These are phyloP conservation scores for Trachelus stipa DNA, from an alignment of 2,888 invertebrate genomes.

Conservation along the genomic window DNA sequence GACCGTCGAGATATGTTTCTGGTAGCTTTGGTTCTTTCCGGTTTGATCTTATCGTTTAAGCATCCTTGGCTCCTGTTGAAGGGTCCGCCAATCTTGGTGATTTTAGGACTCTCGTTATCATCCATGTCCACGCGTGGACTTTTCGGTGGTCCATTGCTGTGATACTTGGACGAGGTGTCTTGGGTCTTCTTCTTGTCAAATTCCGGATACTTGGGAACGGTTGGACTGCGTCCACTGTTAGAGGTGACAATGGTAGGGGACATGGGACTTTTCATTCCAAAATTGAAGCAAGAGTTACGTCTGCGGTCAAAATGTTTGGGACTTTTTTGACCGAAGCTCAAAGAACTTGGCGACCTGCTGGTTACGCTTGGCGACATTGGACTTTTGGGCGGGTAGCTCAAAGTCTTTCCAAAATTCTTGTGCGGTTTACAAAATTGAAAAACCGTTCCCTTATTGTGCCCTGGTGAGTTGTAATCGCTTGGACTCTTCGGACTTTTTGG, in stretches of 20 bases:
- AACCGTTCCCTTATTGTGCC: conserved; percentile 37
- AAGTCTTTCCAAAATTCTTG: conserved; percentile 49
- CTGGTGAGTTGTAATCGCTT: conserved; percentile 28
- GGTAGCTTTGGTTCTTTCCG: conserved; percentile 24
- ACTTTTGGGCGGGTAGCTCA: conserved; percentile 54
- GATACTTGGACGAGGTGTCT: conserved; percentile 5
- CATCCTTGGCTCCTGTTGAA: conserved; percentile 60
- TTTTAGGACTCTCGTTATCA: conserved; percentile 25
- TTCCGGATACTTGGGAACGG: conserved; percentile 11
- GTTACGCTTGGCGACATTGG: conserved; percentile 37
- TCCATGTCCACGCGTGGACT: not conserved
- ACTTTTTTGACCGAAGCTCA: conserved; percentile 41
- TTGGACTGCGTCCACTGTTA: conserved; percentile 8
- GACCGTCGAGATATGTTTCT: conserved; percentile 71
- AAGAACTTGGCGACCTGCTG: conserved; percentile 40
- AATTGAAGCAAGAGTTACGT: conserved; percentile 46
- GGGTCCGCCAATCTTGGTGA: conserved; percentile 30
- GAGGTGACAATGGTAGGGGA: conserved; percentile 50
- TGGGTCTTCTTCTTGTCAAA: conserved; percentile 14
- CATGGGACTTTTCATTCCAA: conserved; percentile 44
- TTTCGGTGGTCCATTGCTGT: conserved; percentile 12
- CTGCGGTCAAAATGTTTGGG: conserved; percentile 43
- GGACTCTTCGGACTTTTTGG: conserved; percentile 20
- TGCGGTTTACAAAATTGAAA: conserved; percentile 54
- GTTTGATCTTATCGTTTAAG: conserved; percentile 39